A percentile compares a stretch with the other conserved stretches of the same genome.
Conservation (phyloP, 2,113 vertebrate genomes). For the Sigmodon hispidus region DNA sequence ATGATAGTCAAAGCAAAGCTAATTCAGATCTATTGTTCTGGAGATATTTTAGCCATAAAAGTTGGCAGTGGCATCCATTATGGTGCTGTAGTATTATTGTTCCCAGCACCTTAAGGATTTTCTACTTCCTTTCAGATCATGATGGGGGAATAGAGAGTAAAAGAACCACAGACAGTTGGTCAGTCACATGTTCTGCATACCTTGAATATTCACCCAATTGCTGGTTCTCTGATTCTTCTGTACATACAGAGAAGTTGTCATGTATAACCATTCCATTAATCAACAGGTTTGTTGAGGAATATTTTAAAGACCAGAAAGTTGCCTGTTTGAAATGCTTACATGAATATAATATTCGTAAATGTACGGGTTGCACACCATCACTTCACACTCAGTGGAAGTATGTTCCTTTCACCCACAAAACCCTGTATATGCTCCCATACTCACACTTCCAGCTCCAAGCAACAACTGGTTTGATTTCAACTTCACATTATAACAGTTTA, state of each 20-base stretch:
- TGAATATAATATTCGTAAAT: not conserved
- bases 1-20: constrained; percentile 47
- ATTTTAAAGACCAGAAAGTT: constrained; percentile 23
- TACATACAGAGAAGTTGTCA: not conserved
- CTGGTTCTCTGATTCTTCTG: not conserved
- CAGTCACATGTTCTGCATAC: not conserved
- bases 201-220: not conserved
- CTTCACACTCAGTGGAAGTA: not conserved
- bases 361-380: not conserved
- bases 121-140: not conserved
- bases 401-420: not conserved
- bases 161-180: not conserved
- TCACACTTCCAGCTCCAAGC: not conserved
- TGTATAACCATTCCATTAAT: not conserved
- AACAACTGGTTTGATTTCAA: not conserved
- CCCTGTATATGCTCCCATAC: not conserved
- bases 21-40: constrained; percentile 51
- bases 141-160: not conserved
- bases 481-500: not conserved
- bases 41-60: constrained; percentile 29
- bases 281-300: not conserved
- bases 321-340: not conserved
- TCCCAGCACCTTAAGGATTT: not conserved
- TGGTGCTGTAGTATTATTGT: not conserved
- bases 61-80: not conserved